Evolutionary conservation across 2,113 vertebrate genomes (phyloP).

Genomic region (Calidris pugnax): DNA sequence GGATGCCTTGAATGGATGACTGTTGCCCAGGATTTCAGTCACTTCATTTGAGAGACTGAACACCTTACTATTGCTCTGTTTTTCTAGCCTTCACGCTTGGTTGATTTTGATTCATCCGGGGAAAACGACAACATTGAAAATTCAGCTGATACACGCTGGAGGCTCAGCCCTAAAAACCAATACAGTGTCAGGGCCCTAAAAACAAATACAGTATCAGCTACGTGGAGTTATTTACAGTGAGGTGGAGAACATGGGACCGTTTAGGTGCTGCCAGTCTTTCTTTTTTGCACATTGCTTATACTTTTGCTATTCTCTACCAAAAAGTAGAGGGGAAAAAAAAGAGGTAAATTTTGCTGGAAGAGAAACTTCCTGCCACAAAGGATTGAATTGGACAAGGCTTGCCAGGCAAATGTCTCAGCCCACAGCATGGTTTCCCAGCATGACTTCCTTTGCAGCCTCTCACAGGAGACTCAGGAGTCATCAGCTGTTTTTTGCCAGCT

Average conservation of each 20-base stretch:
- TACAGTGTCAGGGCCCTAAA: neutral
- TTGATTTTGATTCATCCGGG: neutral
- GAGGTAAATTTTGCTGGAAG: neutral
- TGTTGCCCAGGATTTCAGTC: neutral
- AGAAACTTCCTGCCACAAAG: neutral
- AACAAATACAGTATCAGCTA: neutral
- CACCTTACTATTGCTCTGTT: neutral
- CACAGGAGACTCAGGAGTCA: neutral
- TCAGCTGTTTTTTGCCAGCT: neutral
- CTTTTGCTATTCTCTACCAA: neutral
- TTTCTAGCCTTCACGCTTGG: neutral
- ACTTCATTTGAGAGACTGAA: neutral
- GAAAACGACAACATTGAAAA: neutral
- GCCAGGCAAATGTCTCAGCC: neutral
- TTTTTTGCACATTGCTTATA: neutral
- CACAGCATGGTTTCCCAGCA: neutral
- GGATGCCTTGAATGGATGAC: neutral
- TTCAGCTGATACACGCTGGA: neutral
- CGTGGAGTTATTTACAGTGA: neutral
- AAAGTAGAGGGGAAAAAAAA: rapidly evolving
- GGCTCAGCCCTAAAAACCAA: neutral
- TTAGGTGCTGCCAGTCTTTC: neutral
- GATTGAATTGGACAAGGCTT: neutral
- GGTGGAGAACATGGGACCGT: neutral
- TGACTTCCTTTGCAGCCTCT: neutral